Evolutionary conservation across 2,888 invertebrate genomes (phyloP).

Genomic region (Clistopyga incitator): DNA sequence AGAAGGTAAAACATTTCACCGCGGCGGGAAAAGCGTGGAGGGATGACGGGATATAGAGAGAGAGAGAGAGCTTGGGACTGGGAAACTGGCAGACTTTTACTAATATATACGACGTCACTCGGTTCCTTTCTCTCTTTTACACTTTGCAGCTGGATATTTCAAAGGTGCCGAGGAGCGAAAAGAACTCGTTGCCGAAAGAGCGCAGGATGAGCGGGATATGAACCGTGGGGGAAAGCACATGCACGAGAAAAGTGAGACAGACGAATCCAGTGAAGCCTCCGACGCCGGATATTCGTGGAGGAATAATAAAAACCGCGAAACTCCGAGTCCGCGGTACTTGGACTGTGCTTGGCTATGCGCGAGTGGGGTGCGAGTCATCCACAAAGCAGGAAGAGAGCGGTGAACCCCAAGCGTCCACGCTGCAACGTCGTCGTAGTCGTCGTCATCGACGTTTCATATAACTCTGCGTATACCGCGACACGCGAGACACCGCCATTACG

Average conservation of each 20-base stretch:
- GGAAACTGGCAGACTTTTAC: slow-evolving; percentile 62
- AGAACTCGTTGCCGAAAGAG: slow-evolving; percentile 35
- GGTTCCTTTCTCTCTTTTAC: slow-evolving; percentile 18
- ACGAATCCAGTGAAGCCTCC: slow-evolving; percentile 29
- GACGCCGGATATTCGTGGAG: slow-evolving; percentile 40
- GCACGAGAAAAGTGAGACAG: slow-evolving; percentile 12
- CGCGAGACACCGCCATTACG: slow-evolving; percentile 45
- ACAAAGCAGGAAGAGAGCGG: slow-evolving; percentile 18
- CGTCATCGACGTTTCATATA: slow-evolving; percentile 4
- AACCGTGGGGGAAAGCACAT: slow-evolving; percentile 17
- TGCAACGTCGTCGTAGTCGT: slow-evolving; percentile 10
- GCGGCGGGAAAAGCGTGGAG: slow-evolving; percentile 33
- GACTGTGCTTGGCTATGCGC: neutral
- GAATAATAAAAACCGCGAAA: slow-evolving; percentile 63
- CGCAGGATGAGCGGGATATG: slow-evolving; percentile 21
- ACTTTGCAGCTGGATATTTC: slow-evolving; percentile 45
- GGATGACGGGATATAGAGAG: slow-evolving; percentile 14
- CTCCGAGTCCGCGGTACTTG: slow-evolving; percentile 7
- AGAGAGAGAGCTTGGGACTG: slow-evolving; percentile 24
- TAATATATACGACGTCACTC: slow-evolving; percentile 54
- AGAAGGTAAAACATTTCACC: slow-evolving; percentile 57
- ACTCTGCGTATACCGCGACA: slow-evolving; percentile 6
- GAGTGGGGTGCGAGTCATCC: slow-evolving; percentile 2
- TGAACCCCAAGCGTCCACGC: slow-evolving; percentile 11
- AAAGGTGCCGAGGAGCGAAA: slow-evolving; percentile 45